Conservation (phyloP, 2,888 invertebrate genomes). For the Lepidocyrtoides sp. region DNA sequence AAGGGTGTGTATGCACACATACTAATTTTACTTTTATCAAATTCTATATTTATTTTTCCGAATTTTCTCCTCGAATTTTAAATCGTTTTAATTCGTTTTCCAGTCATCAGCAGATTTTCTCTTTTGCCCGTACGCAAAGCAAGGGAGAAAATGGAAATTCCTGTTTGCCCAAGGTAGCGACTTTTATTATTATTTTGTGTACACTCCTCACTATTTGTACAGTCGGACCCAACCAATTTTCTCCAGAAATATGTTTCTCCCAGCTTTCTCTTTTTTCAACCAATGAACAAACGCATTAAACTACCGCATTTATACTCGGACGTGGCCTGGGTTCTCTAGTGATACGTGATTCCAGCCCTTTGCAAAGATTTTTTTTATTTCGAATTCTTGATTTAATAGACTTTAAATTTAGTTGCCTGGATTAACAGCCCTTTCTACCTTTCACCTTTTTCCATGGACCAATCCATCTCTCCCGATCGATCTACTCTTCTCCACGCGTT, state of each 20-base stretch:
- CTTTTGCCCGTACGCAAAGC: neutral
- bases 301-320: constrained; percentile 60
- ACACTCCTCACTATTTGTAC: neutral
- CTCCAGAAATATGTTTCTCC: neutral
- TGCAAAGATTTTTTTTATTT: neutral
- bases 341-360: constrained; percentile 38
- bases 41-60: constrained; percentile 64
- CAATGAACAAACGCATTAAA: constrained; percentile 45
- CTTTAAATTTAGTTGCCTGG: neutral
- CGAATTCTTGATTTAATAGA: constrained; percentile 6
- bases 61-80: constrained; percentile 1
- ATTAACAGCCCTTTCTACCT: neutral
- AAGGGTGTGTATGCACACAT: neutral
- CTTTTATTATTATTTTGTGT: too few species aligned
- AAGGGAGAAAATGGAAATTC: constrained; percentile 55
- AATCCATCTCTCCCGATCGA: too few species aligned
- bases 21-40: constrained; percentile 46
- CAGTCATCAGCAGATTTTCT: neutral
- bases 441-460: too few species aligned
- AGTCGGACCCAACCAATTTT: constrained; percentile 27
- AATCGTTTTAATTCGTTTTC: constrained; percentile 5
- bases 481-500: too few species aligned
- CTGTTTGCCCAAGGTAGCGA: constrained; percentile 26
- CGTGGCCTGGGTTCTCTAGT: constrained; percentile 57
- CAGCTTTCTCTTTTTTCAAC: constrained; percentile 24